phyloP scores from a whole-genome alignment of 2,113 vertebrate species.

The Hypanus sabinus region DNA sequence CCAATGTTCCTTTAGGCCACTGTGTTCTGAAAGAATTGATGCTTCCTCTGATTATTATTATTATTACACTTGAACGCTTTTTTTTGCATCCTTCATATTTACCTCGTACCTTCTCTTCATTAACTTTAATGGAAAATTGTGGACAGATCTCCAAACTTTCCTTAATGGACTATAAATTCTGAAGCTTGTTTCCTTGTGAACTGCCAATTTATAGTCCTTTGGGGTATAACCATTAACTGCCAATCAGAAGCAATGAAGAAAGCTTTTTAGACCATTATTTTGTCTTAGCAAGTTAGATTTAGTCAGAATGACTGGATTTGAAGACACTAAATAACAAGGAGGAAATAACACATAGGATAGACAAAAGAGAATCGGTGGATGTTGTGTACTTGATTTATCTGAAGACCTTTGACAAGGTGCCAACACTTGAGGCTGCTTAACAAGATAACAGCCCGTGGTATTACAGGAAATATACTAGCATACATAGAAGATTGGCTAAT shows the following conservation, averaged over 20 bases:
- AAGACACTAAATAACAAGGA: too few species aligned
- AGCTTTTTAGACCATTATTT: background rate
- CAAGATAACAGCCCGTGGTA: too few species aligned
- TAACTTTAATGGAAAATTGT: background rate
- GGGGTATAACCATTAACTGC: background rate
- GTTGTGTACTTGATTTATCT: too few species aligned
- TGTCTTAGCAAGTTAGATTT: background rate
- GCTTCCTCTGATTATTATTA: background rate
- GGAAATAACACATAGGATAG: too few species aligned
- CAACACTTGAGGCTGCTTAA: too few species aligned
- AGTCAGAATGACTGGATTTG: too few species aligned
- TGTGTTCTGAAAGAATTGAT: background rate
- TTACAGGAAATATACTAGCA: too few species aligned
- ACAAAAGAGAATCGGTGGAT: too few species aligned
- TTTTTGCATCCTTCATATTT: background rate
- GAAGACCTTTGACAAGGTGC: too few species aligned
- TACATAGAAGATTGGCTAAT: too few species aligned
- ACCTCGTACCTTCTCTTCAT: background rate
- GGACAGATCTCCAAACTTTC: background rate
- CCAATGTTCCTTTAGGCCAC: background rate
- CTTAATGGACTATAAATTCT: background rate
- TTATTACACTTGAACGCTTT: background rate
- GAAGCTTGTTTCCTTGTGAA: background rate
- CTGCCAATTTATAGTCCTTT: background rate
- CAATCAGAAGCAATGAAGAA: background rate